Base-by-base conservation (phyloP, 2,888 invertebrate species). In the Agrotis clavis region DNA sequence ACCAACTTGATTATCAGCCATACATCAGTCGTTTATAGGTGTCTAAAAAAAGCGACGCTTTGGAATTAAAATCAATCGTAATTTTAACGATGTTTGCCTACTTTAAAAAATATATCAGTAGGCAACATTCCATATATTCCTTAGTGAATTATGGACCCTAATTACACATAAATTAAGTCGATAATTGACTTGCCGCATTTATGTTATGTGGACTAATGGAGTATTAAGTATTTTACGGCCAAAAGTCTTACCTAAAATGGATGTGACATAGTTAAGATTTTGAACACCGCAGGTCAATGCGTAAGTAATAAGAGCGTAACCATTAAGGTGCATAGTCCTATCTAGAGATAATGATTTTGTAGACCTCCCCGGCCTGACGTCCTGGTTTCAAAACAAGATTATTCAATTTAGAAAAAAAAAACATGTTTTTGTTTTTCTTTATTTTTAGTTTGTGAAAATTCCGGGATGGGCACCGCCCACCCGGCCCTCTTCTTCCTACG, bases 101-200 rank as follows among this genome's bases (percentile, higher is more conserved):
- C 9, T 41, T 41, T 35, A 61, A 25, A 50, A 64, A 76, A 60
- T 54, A 60, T 64, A 30, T 19, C 19, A 21, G 11, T 45, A 61
- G 35, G 51, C 6, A 76, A 65, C 62, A 25, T 51, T 61, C 13
- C 56, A 61, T 48, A 71, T 75, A 54, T 54, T 62, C 64, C 25
- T 68, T 48, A 30, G n/a, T 35, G 21, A 60, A 35, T 59, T 14
- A 7, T 48, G 35, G 7, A 45, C 7, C 41, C 48, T 50, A 19
- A 16, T 50, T 13, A 41, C 57, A 41, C 35, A 62, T 62, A 30
- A 25, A n/a, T 13, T 54, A 9, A 13, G 9, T 16, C 21, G 21
- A 50, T n/a, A 57, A 68, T 14, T 63, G 0, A 13, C 9, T 62
- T 41, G 11, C 18, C 51, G 19, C 13, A 53, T 59, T 75, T 30